A percentile compares a stretch with the other conserved stretches of the same genome.
These are phyloP conservation scores for Dryobates pubescens DNA, from an alignment of 2,797 vertebrate species.

Conservation along the genomic window DNA sequence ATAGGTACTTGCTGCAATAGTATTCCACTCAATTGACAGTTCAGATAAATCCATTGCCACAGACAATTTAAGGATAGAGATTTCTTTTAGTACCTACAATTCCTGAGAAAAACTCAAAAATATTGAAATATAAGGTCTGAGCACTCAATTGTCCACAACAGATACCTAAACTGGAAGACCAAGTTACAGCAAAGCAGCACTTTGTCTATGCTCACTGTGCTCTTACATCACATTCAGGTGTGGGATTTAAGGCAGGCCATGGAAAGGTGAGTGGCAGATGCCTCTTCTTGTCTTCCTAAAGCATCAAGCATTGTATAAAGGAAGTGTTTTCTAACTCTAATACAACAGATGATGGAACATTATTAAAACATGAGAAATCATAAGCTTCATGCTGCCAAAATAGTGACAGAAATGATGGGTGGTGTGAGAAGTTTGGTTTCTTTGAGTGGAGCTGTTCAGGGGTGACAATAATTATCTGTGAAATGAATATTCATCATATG, in stretches of 20 bases:
- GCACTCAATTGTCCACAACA: not conserved
- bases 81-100: not conserved
- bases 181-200: not conserved
- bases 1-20: conserved; percentile 6
- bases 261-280: not conserved
- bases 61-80: not conserved
- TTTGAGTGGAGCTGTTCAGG: not conserved
- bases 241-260: not conserved
- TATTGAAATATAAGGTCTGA: not conserved
- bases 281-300: not conserved
- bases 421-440: conserved; percentile 5
- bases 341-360: not conserved
- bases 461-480: conserved; percentile 36
- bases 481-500: conserved; percentile 49
- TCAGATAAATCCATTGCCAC: not conserved
- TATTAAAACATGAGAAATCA: conserved; percentile 9
- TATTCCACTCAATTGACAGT: conserved; percentile 18
- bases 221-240: not conserved
- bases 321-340: not conserved
- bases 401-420: not conserved
- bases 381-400: not conserved
- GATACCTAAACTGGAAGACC: not conserved
- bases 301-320: not conserved
- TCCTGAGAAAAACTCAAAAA: conserved; percentile 6
- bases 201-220: not conserved